Base-by-base conservation (phyloP, 2,113 vertebrate species). In the Bucco capensis region DNA sequence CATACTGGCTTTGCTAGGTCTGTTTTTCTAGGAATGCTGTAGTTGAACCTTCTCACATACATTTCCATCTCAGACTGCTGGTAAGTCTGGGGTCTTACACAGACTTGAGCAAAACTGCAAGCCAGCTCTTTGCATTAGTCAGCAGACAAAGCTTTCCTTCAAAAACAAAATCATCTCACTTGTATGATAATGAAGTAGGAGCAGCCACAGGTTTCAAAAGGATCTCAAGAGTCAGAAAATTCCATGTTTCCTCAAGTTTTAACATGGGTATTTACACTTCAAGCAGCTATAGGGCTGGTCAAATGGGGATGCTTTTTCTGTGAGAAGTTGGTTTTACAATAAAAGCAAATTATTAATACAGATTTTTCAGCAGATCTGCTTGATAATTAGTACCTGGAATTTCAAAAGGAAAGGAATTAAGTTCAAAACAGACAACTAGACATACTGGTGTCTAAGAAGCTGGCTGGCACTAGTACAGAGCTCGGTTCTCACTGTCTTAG, bases 1-100 rank as follows among this genome's bases (percentile, higher is more conserved):
- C 83, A 65, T 67, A 14, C 70, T 82, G 78, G 44, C 61, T 93
- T 88, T 67, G 19, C 53, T 67, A 21, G 50, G 42, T 42, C 86
- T 94, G 56, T 81, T 95, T 95, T 89, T 90, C 91, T 86, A 96
- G 86, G 83, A 96, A 95, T 86, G 66, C n/a, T 86, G 56, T 58
- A 81, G 64, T 77, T 86, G 65, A 90, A 72, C 10, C 19, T 78
- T 66, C 91, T 88, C 67, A 25, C 15, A 54, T 31, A 66, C 1
- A 1, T 64, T 81, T 71, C 51, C 7, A n/a, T 86, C 78, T 83
- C 81, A 84, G 77, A 31, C 22, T 53, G 33, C 66, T 73, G 40
- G 12, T 56, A 56, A 64, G 53, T 44, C 57, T 69, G 86, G 77
- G 92, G 61, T 89, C 89, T 94, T 84, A 5, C 2, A 77, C 69